Percentiles rank a stretch among this genome's conserved stretches.
These are phyloP conservation scores for Pelvicachromis taeniatus DNA, from an alignment of 2,113 vertebrate species.

Conservation along the genomic window DNA sequence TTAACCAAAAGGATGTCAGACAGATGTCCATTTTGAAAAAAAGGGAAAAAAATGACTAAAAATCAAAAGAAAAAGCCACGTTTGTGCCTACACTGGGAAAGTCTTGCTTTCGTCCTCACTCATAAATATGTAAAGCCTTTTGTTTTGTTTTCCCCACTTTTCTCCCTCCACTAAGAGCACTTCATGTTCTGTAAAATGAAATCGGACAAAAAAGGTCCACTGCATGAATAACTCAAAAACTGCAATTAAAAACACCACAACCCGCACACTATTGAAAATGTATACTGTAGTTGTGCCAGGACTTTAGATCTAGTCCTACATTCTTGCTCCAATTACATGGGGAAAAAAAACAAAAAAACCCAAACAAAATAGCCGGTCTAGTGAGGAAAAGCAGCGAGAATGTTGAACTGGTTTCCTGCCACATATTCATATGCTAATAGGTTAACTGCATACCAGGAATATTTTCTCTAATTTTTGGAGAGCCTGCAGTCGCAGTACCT, in stretches of 20 bases:
- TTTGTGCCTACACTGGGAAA: conserved; percentile 15
- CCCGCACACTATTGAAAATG: neutral
- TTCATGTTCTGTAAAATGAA: conserved; percentile 61
- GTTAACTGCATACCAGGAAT: conserved; percentile 30
- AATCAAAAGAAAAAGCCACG: conserved; percentile 10
- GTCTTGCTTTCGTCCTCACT: conserved; percentile 18
- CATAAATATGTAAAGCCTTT: conserved; percentile 73
- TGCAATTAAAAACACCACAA: conserved; percentile 21
- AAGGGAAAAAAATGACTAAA: neutral
- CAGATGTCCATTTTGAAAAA: neutral
- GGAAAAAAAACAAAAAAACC: neutral
- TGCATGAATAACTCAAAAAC: conserved; percentile 64
- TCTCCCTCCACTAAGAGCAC: conserved; percentile 29
- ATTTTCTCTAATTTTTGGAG: neutral
- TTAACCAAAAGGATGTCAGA: neutral
- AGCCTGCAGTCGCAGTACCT: neutral
- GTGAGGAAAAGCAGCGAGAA: neutral
- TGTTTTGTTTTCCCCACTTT: conserved; percentile 43
- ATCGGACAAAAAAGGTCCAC: conserved; percentile 50
- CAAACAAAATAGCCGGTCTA: conserved; percentile 44
- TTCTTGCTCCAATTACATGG: conserved; percentile 62
- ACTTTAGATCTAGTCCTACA: conserved; percentile 48
- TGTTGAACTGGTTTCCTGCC: conserved; percentile 49
- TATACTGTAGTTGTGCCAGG: conserved; percentile 11
- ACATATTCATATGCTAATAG: conserved; percentile 59